These are phyloP conservation scores for Halichondria panicea DNA, from an alignment of 37 sponge, comb jelly and placozoan species.

Conservation along the genomic window DNA sequence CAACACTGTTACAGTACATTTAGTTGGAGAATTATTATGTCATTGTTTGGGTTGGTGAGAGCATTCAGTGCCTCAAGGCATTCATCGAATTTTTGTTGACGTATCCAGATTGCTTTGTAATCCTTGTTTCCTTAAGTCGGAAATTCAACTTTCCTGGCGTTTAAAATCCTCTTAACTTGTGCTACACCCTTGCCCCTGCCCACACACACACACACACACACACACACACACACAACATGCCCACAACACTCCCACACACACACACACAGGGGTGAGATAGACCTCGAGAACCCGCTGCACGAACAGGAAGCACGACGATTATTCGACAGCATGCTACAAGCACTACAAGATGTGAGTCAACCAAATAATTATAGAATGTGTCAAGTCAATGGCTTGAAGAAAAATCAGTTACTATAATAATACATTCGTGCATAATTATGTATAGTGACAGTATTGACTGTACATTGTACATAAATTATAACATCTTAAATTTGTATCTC, in stretches of 20 bases:
- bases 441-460: not conserved
- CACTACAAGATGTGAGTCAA: slow-evolving; percentile 60
- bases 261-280: slow-evolving; percentile 62
- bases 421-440: not conserved
- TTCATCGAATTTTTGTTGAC: too few species aligned
- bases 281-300: slow-evolving; percentile 50
- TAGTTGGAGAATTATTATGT: too few species aligned
- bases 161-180: too few species aligned
- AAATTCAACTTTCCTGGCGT: too few species aligned
- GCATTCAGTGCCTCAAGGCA: too few species aligned
- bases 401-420: not conserved
- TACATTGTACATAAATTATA: not conserved
- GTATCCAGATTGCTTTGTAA: too few species aligned
- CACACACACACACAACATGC: too few species aligned
- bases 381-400: not conserved
- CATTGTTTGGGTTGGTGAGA: too few species aligned
- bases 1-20: too few species aligned
- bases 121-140: not conserved
- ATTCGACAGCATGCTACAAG: slow-evolving; percentile 72
- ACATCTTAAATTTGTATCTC: too few species aligned
- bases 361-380: not conserved
- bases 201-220: too few species aligned
- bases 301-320: slow-evolving; percentile 44
- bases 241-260: slow-evolving; percentile 2
- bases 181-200: too few species aligned